Evolutionary conservation across 2,888 invertebrate species (phyloP).

Genomic region (Tetanocera ferruginea): DNA sequence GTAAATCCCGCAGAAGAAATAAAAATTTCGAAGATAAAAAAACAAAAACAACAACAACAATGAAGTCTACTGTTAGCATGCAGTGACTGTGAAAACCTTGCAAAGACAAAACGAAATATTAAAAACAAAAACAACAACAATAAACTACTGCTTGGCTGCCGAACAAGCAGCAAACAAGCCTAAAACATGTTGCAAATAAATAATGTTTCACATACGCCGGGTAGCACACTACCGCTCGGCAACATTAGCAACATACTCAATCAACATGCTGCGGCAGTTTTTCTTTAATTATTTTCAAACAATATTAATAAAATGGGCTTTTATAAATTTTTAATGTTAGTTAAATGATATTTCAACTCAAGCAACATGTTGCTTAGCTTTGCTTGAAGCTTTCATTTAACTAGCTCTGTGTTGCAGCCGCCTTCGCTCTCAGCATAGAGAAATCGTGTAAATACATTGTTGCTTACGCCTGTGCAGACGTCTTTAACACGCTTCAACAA

Average conservation of each 20-base stretch:
- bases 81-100: background rate
- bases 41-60: no score
- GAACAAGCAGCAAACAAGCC: background rate
- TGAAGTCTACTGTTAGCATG: background rate
- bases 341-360: no score
- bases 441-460: background rate
- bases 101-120: background rate
- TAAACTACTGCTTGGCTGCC: no score
- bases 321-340: no score
- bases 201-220: no score
- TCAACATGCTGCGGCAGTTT: background rate
- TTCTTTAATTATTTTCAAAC: no score
- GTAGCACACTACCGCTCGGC: background rate
- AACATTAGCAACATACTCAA: background rate
- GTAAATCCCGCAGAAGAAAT: slow-evolving; percentile 39
- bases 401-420: background rate
- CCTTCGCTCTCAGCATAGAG: no score
- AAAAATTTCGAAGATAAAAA: background rate
- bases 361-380: background rate
- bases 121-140: background rate
- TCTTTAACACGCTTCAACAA: background rate
- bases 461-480: background rate
- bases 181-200: background rate
- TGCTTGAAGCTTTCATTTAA: background rate
- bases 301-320: no score